Conservation (phyloP, 1,140 invertebrate genomes). For the Chironomus striatipennis region DNA sequence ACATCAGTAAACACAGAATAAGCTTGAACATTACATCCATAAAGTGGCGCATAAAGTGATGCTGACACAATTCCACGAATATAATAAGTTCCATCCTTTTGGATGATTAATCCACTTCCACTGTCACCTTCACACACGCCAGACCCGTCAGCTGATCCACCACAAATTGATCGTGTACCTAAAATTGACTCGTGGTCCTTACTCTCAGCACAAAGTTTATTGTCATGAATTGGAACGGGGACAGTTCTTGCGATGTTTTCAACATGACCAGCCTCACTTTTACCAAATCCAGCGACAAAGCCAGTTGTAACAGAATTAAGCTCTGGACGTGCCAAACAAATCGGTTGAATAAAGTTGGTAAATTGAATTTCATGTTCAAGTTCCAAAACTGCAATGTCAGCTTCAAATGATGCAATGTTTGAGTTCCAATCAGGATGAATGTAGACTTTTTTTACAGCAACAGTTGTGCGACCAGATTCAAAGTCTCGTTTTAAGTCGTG, state of each 20-base stretch:
- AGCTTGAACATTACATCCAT: too few species aligned
- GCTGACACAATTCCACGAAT: background rate
- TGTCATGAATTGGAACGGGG: background rate
- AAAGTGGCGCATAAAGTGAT: too few species aligned
- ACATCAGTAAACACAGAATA: too few species aligned
- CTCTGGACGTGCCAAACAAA: background rate
- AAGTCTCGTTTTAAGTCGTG: too few species aligned
- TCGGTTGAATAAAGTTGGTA: background rate
- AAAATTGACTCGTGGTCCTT: background rate
- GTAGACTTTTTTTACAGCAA: too few species aligned
- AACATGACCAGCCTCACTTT: background rate
- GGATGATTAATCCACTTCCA: background rate
- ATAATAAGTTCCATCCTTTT: background rate
- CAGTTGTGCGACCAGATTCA: too few species aligned
- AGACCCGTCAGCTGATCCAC: background rate
- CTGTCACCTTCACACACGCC: background rate
- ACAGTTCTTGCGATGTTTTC: background rate
- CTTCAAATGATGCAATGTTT: background rate
- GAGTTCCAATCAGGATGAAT: background rate
- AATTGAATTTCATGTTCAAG: background rate
- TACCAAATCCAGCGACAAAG: background rate
- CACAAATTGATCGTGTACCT: background rate
- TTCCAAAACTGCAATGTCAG: background rate
- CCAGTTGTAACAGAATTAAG: too few species aligned
- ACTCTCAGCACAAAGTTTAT: background rate